A percentile compares a stretch with the other conserved stretches of the same genome.
These are phyloP conservation scores for Pygoscelis antarcticus DNA, from an alignment of 2,113 vertebrate genomes.

Conservation along the genomic window DNA sequence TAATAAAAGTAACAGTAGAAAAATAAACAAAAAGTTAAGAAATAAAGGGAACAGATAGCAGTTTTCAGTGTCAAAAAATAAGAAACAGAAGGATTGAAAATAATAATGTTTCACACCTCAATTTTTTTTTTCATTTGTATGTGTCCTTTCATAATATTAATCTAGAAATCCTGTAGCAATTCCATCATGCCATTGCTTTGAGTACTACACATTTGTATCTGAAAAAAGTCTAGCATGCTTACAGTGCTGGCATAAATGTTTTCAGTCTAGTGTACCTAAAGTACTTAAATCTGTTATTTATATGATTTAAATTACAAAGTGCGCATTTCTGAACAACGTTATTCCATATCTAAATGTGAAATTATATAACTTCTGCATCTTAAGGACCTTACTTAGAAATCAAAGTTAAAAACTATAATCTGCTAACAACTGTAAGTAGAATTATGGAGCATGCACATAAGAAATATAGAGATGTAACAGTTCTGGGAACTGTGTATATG, in stretches of 20 bases:
- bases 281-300: background rate
- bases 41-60: background rate
- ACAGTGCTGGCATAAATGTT: background rate
- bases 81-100: background rate
- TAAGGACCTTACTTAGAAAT: background rate
- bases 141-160: background rate
- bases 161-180: background rate
- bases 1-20: background rate
- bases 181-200: background rate
- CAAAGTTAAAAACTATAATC: background rate
- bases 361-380: background rate
- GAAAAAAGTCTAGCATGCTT: background rate
- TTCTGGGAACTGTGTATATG: background rate
- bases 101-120: background rate
- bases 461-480: background rate
- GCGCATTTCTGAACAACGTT: background rate
- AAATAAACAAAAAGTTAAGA: background rate
- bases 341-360: background rate
- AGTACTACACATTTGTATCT: background rate
- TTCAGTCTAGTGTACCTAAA: background rate
- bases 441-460: background rate
- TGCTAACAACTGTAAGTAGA: background rate
- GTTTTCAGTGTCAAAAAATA: background rate
- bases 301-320: background rate
- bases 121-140: background rate